These are phyloP conservation scores for Anabas testudineus DNA, from an alignment of 2,797 vertebrate species.

Conservation along the genomic window DNA sequence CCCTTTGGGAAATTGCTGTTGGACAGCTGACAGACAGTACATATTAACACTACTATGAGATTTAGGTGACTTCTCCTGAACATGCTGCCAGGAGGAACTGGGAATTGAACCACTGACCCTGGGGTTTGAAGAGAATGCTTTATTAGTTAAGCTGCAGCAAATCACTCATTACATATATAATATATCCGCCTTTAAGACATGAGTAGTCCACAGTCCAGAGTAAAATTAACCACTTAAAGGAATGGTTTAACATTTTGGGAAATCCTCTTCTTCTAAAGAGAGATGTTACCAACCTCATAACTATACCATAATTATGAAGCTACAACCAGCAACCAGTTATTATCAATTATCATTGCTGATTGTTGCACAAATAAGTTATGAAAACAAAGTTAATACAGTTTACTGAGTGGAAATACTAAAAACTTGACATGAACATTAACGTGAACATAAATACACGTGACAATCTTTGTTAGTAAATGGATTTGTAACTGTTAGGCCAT, in stretches of 20 bases:
- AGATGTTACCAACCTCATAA: not conserved
- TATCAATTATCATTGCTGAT: not conserved
- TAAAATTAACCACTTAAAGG: not conserved
- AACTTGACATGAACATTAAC: not conserved
- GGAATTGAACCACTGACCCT: too few relatives aligned
- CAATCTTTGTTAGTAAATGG: not conserved
- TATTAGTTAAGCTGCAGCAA: too few relatives aligned
- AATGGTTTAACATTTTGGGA: not conserved
- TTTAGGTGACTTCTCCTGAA: too few relatives aligned
- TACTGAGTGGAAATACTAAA: not conserved
- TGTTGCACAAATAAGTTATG: not conserved
- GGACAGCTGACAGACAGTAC: too few relatives aligned
- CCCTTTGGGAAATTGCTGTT: too few relatives aligned
- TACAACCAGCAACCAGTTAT: not conserved
- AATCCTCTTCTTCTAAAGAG: not conserved
- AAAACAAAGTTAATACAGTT: not conserved
- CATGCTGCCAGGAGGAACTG: too few relatives aligned
- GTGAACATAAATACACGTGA: not conserved
- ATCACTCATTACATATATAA: too few relatives aligned
- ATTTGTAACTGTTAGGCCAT: conserved; percentile 48
- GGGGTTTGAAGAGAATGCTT: too few relatives aligned
- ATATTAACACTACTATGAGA: too few relatives aligned
- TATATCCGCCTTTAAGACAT: too few relatives aligned
- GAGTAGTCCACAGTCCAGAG: too few relatives aligned
- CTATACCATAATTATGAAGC: not conserved